phyloP scores from a whole-genome alignment of 2,888 invertebrate genomes.

The Lasioglossum lativentre region DNA sequence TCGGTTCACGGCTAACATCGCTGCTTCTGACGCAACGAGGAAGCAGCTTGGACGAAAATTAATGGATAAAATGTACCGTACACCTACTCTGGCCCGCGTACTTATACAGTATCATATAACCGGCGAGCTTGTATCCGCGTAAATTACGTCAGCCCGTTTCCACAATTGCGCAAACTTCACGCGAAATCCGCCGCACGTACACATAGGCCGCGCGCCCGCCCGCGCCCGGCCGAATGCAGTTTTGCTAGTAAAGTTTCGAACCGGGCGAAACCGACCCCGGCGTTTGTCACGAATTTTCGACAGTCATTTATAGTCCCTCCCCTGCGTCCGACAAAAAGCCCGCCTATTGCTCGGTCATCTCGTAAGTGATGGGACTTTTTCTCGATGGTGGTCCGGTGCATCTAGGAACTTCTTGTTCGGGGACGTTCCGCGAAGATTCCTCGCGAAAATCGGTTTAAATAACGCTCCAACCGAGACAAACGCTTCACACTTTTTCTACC shows the following conservation, averaged over 20 bases:
- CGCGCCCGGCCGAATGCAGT: conserved; percentile 43
- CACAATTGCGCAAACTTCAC: conserved; percentile 64
- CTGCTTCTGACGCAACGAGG: conserved; percentile 70
- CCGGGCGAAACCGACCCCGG: conserved; percentile 35
- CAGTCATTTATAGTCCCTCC: conserved; percentile 55
- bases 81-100: conserved; percentile 44
- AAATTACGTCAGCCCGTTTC: conserved; percentile 69
- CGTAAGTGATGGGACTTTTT: conserved; percentile 1
- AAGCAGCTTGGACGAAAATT: conserved; percentile 73
- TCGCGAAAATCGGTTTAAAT: background rate
- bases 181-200: conserved; percentile 27
- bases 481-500: background rate
- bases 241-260: conserved; percentile 62
- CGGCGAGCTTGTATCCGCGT: conserved; percentile 63
- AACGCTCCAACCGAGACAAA: background rate
- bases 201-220: conserved; percentile 18
- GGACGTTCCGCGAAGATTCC: background rate
- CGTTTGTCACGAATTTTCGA: conserved; percentile 66
- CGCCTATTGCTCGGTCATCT: conserved; percentile 8
- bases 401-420: background rate
- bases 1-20: conserved; percentile 64
- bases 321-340: conserved; percentile 40
- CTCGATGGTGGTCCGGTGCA: background rate
- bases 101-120: conserved; percentile 67
- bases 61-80: conserved; percentile 69